Conservation (phyloP, 1,140 invertebrate species). For the Asbolus verrucosus region DNA sequence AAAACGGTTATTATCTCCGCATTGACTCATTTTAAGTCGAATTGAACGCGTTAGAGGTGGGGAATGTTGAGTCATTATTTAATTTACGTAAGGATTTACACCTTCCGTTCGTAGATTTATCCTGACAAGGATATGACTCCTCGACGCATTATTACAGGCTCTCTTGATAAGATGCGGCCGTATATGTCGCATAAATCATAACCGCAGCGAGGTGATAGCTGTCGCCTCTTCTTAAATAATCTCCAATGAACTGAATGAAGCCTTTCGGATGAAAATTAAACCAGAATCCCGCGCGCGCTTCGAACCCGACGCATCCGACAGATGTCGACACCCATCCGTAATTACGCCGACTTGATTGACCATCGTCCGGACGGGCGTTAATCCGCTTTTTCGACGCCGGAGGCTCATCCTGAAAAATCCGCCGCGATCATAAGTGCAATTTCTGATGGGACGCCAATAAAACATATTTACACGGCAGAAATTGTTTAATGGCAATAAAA, state of each 20-base stretch:
- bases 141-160: slow-evolving; percentile 37
- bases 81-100: slow-evolving; percentile 33
- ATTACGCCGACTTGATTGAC: background rate
- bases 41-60: too few species aligned
- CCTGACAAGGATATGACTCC: slow-evolving; percentile 36
- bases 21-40: too few species aligned
- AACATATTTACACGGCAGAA: slow-evolving; percentile 43
- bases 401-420: slow-evolving; percentile 7
- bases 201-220: slow-evolving; percentile 22
- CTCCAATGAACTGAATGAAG: background rate
- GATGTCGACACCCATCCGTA: background rate
- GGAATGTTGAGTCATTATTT: slow-evolving; percentile 11
- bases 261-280: slow-evolving; percentile 20
- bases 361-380: background rate
- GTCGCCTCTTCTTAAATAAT: slow-evolving; percentile 31
- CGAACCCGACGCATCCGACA: background rate
- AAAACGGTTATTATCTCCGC: too few species aligned
- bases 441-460: slow-evolving; percentile 28
- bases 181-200: slow-evolving; percentile 32
- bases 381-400: background rate
- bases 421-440: slow-evolving; percentile 24
- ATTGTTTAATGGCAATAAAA: slow-evolving; percentile 44
- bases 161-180: slow-evolving; percentile 31
- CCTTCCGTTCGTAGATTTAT: slow-evolving; percentile 20
- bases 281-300: background rate